Percentiles rank a stretch among this genome's conserved stretches.
Evolutionary conservation across 1,140 invertebrate genomes (phyloP).

Genomic region (Camponotus pennsylvanicus): DNA sequence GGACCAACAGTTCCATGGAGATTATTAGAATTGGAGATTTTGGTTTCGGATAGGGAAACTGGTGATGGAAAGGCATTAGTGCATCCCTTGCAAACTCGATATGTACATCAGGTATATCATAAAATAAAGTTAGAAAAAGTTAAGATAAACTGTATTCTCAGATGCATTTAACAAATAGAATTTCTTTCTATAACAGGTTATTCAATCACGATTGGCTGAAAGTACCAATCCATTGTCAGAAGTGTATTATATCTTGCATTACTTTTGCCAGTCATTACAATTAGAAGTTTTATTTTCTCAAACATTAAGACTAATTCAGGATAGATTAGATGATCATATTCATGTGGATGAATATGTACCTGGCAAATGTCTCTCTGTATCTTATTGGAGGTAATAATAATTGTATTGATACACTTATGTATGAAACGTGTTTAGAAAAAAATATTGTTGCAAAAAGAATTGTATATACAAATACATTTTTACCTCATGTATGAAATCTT

Average conservation of each 20-base stretch:
- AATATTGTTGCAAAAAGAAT: conserved; percentile 1
- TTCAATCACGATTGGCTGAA: conserved; percentile 95
- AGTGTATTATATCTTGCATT: conserved; percentile 95
- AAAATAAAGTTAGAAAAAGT: neutral
- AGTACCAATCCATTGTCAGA: conserved; percentile 93
- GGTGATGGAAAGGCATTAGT: conserved; percentile 98
- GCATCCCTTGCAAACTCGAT: conserved; percentile 96
- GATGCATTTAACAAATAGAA: neutral
- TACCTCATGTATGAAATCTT: conserved; percentile 52
- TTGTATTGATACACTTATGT: neutral
- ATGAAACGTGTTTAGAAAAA: conserved; percentile 46
- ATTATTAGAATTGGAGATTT: conserved; percentile 96
- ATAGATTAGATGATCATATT: conserved; percentile 96
- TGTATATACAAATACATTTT: neutral
- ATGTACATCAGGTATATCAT: conserved; percentile 92
- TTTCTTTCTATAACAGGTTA: conserved; percentile 83
- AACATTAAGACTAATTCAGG: conserved; percentile 94
- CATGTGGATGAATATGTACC: conserved; percentile 97
- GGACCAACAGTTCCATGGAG: conserved; percentile 96
- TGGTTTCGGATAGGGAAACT: conserved; percentile 98
- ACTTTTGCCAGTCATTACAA: conserved; percentile 98
- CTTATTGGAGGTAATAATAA: conserved; percentile 94
- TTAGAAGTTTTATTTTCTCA: conserved; percentile 98
- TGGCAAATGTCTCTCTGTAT: conserved; percentile 95
- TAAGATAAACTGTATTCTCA: neutral